phyloP scores from a whole-genome alignment of 2,113 vertebrate species.

The Ictalurus furcatus region DNA sequence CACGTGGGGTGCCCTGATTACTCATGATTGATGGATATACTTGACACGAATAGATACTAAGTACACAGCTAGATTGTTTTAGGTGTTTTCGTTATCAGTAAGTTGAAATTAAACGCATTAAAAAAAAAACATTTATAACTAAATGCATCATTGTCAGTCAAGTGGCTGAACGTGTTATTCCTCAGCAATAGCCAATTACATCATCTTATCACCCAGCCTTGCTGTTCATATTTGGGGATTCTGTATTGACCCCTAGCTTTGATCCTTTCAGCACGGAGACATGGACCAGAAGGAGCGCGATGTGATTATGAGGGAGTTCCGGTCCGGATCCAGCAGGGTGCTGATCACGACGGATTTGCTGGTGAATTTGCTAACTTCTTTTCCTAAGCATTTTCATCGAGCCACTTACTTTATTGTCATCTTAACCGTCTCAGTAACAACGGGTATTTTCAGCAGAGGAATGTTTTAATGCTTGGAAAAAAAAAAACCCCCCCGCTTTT shows the following conservation, averaged over 20 bases:
- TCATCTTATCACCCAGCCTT: not conserved
- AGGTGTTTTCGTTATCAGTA: not conserved
- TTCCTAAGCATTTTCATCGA: not conserved
- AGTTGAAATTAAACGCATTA: not conserved
- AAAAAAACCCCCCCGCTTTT: not conserved
- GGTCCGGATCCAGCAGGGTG: constrained; percentile 87
- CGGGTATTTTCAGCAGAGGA: not conserved
- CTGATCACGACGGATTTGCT: constrained; percentile 89
- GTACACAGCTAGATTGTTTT: not conserved
- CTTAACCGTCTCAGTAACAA: not conserved
- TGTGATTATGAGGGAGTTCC: constrained; percentile 89
- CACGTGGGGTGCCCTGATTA: not conserved
- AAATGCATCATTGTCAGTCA: not conserved
- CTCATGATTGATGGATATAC: not conserved
- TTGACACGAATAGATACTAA: not conserved
- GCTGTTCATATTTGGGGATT: not conserved
- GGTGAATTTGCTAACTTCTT: constrained; percentile 66
- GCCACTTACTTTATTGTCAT: not conserved
- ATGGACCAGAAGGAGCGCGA: constrained; percentile 94
- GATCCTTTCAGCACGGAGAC: constrained; percentile 80
- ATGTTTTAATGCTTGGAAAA: not conserved
- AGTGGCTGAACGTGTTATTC: not conserved
- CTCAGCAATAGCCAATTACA: not conserved
- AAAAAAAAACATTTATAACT: not conserved
- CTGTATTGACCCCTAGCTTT: not conserved